These are phyloP conservation scores for Apostichopus californicus DNA, from an alignment of 35 echinoderm and acorn worm genomes.

Conservation along the genomic window DNA sequence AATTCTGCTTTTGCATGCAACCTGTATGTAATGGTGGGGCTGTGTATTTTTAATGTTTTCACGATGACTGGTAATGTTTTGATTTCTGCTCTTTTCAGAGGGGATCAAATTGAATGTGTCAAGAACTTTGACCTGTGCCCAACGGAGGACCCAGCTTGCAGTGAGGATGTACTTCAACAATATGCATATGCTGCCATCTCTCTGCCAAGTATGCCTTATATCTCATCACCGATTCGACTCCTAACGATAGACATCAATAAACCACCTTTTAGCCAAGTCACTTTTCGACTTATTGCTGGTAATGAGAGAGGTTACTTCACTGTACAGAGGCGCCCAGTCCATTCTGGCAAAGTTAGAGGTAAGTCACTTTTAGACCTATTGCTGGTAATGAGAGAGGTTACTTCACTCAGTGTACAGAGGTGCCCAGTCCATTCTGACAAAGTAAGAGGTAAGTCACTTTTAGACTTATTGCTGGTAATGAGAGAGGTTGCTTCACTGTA, in stretches of 20 bases:
- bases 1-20: too few relatives aligned
- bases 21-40: too few relatives aligned
- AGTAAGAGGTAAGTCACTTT: background rate
- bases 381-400: background rate
- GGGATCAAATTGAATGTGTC: slow-evolving; percentile 29
- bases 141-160: background rate
- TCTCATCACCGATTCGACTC: slow-evolving; percentile 11
- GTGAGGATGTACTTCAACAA: background rate
- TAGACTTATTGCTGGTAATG: background rate
- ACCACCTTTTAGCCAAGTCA: background rate
- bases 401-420: too few relatives aligned
- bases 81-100: background rate
- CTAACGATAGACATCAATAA: slow-evolving; percentile 28
- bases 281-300: background rate
- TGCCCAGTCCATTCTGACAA: too few relatives aligned
- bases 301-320: background rate
- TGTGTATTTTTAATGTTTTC: too few relatives aligned
- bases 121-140: slow-evolving; percentile 1
- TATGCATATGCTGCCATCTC: background rate
- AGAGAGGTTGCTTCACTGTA: background rate
- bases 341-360: background rate
- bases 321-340: background rate
- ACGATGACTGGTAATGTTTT: too few relatives aligned
- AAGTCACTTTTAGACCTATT: background rate
- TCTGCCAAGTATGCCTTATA: slow-evolving; percentile 29